phyloP scores from a whole-genome alignment of 2,888 invertebrate species.

The Maniola hyperantus region DNA sequence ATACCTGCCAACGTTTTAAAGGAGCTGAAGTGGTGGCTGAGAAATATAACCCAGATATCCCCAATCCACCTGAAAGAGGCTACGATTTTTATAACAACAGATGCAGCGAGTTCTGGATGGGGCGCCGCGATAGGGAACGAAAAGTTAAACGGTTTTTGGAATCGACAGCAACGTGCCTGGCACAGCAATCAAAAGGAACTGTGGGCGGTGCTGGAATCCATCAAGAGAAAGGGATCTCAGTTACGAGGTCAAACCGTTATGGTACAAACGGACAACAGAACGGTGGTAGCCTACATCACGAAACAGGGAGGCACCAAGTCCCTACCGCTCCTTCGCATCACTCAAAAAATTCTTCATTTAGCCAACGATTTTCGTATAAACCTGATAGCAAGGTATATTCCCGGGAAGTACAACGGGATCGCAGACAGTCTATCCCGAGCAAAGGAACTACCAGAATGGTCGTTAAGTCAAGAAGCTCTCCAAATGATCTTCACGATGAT shows the following conservation, averaged over 20 bases:
- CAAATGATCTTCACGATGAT: background rate
- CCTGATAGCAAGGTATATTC: background rate
- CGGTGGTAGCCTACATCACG: background rate
- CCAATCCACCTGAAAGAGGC: background rate
- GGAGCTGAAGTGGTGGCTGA: background rate
- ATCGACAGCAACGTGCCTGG: slow-evolving; percentile 2
- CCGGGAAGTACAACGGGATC: background rate
- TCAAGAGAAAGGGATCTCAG: background rate
- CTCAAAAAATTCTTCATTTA: background rate
- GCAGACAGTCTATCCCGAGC: slow-evolving; percentile 1
- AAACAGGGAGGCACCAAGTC: slow-evolving; percentile 1
- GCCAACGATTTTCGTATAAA: background rate
- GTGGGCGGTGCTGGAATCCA: slow-evolving; percentile 1
- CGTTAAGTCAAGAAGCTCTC: background rate
- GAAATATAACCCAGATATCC: background rate
- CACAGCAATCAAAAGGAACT: slow-evolving; percentile 2
- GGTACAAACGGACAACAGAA: background rate
- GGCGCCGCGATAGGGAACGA: background rate
- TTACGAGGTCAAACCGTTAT: slow-evolving; percentile 1
- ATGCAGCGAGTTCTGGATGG: background rate
- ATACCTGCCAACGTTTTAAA: background rate
- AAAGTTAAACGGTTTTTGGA: background rate
- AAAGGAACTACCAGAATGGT: slow-evolving; percentile 5
- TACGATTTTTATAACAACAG: background rate
- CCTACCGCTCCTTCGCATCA: slow-evolving; percentile 3